Evolutionary conservation across 2,888 invertebrate species (phyloP), one percentile per base, ranked within the genome.

Genomic region (Macrosoma leucophasiata): DNA sequence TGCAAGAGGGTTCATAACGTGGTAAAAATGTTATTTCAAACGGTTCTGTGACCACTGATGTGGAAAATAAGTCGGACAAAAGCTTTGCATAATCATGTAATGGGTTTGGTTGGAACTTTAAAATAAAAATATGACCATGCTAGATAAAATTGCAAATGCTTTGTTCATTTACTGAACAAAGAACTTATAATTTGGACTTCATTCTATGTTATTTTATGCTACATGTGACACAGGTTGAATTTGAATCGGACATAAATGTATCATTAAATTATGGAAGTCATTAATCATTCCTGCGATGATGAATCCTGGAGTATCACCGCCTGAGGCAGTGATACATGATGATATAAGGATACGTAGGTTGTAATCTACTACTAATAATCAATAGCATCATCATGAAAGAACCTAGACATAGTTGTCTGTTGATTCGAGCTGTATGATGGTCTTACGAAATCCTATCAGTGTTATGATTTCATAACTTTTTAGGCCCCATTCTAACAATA

Each of bases 11-110:
- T 63, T 62, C 63, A 64, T 68, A 69, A 69, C 63, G 75, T 56
- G 68, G 74, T 68, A 64, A 71, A 68, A 64, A 60, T 70, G 60
- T 64, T 65, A 68, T 65, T 70, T 64, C 62, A 66, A 76, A 76
- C 72, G 64, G 67, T 59, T 58, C 50, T 41, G 37, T 45, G 53
- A 38, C 52, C 60, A 62, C 52, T 71, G 56, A 67, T 44, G 68
- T 64, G 68, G 61, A 68, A 73, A 75, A 58, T 55, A 50, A 56
- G 47, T 47, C 47, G 40, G 51, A 49, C 69, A 63, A 55, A 65
- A 58, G 58, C 60, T 69, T 66, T 62, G 62, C 63, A 58, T 55
- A 50, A 44, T 47, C 48, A 46, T 60, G 55, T 44, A 41, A 45
- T 39, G 35, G 29, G 35, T 39, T 36, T 31, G 24, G 30, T 39